Evolutionary conservation across 2,888 invertebrate species (phyloP).

Genomic region (Xestia xanthographa): DNA sequence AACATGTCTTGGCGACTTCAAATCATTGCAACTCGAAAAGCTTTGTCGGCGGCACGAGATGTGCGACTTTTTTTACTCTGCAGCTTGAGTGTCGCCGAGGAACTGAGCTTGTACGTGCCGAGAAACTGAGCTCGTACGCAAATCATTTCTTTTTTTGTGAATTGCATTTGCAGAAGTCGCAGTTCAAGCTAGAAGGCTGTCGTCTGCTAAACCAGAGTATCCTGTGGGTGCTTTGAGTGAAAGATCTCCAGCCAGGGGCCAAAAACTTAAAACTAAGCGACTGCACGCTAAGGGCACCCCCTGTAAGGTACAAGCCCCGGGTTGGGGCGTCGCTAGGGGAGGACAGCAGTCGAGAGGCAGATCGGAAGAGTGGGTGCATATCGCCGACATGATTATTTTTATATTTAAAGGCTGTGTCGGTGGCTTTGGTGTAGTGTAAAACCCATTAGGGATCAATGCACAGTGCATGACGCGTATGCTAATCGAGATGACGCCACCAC

Average conservation of each 20-base stretch:
- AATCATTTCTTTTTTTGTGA: no score
- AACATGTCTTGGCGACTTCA: neutral
- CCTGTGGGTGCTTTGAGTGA: neutral
- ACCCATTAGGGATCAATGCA: conserved; percentile 54
- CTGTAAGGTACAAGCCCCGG: neutral
- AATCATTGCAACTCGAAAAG: neutral
- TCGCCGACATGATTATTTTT: neutral
- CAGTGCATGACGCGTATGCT: conserved; percentile 45
- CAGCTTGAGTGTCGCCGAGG: neutral
- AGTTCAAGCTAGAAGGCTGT: neutral
- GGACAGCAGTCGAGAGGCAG: neutral
- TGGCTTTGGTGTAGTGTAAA: conserved; percentile 4
- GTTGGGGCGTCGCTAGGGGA: neutral
- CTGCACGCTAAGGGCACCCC: neutral
- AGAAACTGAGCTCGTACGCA: no score
- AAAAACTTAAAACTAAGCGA: neutral
- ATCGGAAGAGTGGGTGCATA: neutral
- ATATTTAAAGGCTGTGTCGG: neutral
- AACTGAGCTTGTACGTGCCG: neutral
- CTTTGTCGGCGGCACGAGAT: neutral
- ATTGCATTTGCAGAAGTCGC: no score
- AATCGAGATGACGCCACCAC: conserved; percentile 58
- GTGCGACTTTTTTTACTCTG: neutral
- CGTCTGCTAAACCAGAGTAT: neutral
- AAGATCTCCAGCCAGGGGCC: neutral